Conservation (phyloP, 2,888 invertebrate species). For the Fissipunctia ypsillon region DNA sequence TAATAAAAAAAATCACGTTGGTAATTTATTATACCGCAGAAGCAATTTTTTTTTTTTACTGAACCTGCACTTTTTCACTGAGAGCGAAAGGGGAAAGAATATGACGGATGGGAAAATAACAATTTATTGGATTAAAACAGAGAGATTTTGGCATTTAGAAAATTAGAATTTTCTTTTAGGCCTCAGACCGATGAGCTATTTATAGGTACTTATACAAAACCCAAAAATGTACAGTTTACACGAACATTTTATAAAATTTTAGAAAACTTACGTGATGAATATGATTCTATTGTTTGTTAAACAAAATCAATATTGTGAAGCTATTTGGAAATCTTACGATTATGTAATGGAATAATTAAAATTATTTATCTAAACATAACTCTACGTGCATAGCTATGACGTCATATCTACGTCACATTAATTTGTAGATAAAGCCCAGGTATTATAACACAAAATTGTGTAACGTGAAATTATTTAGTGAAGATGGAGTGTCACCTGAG, state of each 20-base stretch:
- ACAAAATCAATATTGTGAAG: not conserved
- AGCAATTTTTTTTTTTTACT: conserved; percentile 61
- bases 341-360: not conserved
- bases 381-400: not conserved
- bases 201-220: not conserved
- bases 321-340: not conserved
- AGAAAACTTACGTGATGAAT: conserved; percentile 10
- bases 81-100: conserved; percentile 45
- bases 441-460: conserved; percentile 42
- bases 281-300: not conserved
- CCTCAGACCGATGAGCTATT: not conserved
- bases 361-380: not conserved
- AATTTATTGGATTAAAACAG: conserved; percentile 18
- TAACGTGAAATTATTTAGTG: conserved; percentile 65
- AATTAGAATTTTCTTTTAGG: conserved; percentile 5
- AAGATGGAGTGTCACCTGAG: conserved; percentile 65
- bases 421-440: conserved; percentile 37
- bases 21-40: conserved; percentile 53
- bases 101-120: conserved; percentile 52
- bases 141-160: not conserved
- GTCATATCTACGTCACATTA: conserved; percentile 25
- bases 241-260: not conserved
- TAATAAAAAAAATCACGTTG: conserved; percentile 19
- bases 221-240: conserved; percentile 4
- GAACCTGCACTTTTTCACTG: conserved; percentile 34